Percentiles rank a stretch among this genome's conserved stretches.
Conservation (phyloP, 2,888 invertebrate genomes). For the Meloe dianella region DNA sequence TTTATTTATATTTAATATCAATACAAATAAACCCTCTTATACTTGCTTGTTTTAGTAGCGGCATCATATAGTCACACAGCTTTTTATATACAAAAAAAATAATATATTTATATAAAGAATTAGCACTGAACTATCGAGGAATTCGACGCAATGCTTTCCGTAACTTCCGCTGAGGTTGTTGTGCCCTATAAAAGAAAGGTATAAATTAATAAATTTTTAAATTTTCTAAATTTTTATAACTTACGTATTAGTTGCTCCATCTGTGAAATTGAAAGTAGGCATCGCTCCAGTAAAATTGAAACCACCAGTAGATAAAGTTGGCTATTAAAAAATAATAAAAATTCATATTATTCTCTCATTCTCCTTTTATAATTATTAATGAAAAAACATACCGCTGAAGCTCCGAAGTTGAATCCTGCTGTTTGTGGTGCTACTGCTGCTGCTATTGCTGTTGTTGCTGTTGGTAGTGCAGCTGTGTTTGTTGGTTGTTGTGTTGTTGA, state of each 20-base stretch:
- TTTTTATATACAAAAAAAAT: slow-evolving; percentile 21
- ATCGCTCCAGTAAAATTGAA: slow-evolving; percentile 51
- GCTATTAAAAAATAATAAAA: slow-evolving; percentile 35
- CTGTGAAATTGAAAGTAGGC: slow-evolving; percentile 62
- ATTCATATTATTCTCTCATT: slow-evolving; percentile 12
- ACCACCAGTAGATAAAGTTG: slow-evolving; percentile 44
- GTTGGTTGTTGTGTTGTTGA: slow-evolving; percentile 6
- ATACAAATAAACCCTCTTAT: slow-evolving; percentile 4
- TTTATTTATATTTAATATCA: slow-evolving; percentile 9
- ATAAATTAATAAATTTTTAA: neutral
- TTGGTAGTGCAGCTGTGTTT: no score
- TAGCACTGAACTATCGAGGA: slow-evolving; percentile 49
- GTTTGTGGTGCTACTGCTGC: slow-evolving; percentile 1
- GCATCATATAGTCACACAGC: slow-evolving; percentile 18
- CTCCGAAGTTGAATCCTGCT: slow-evolving; percentile 53
- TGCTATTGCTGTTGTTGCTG: slow-evolving; percentile 7
- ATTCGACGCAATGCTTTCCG: slow-evolving; percentile 60
- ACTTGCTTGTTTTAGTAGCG: slow-evolving; percentile 4
- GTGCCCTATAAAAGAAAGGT: slow-evolving; percentile 38
- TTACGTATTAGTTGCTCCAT: slow-evolving; percentile 43
- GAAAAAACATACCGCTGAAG: slow-evolving; percentile 42
- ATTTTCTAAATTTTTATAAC: neutral
- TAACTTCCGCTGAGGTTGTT: slow-evolving; percentile 55
- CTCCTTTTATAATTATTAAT: neutral
- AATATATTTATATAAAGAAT: neutral